Base-by-base conservation (phyloP, 2,888 invertebrate species). In the Schrankia costaestrigalis region DNA sequence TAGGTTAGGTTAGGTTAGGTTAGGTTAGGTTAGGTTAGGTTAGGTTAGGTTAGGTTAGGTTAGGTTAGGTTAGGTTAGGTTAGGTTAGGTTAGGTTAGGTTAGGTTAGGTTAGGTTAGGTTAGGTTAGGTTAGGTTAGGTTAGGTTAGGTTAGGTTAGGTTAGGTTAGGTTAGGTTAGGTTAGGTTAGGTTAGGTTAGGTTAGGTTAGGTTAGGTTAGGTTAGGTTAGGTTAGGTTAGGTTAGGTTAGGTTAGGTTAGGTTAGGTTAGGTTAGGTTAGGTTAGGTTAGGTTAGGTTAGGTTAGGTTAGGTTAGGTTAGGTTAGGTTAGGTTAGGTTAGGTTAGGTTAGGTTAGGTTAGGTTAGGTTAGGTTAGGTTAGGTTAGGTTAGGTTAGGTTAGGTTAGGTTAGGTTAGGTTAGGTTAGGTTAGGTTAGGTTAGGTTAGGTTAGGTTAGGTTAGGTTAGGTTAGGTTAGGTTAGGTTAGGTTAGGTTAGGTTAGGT, bases 161-260 rank as follows among this genome's bases (percentile, higher is more conserved):
- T 31, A 31, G n/a, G 31, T 31, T 31, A 31, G 31, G 31, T 31
- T 31, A 31, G 31, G 31, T 31, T 31, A 31, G 31, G 31, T 31
- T 31, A 31, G 31, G 31, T 31, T 25, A 31, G 25, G 25, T 15
- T 18, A 19, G 10, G 14, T 14, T 10, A 13, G 13, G 11, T 15
- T 12, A 9, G 10, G 10, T 9, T 15, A 12, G 15, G 27, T 14
- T 12, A 14, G 13, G 15, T 27, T 14, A 14, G 15, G 14, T 12
- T 27, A 27, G 27, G 27, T 27, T 12, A 27, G 15, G 15, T 29
- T 29, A 29, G 29, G 29, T 29, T 29, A 29, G 29, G 29, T 29
- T 29, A 29, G 29, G 29, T 29, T 29, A 21, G 19, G 29, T 18
- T 17, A 17, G 28, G 18, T 28, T 17, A 28, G 24, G 23, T 25